phyloP scores from a whole-genome alignment of 2,888 invertebrate species.

The Capitulum mitella region DNA sequence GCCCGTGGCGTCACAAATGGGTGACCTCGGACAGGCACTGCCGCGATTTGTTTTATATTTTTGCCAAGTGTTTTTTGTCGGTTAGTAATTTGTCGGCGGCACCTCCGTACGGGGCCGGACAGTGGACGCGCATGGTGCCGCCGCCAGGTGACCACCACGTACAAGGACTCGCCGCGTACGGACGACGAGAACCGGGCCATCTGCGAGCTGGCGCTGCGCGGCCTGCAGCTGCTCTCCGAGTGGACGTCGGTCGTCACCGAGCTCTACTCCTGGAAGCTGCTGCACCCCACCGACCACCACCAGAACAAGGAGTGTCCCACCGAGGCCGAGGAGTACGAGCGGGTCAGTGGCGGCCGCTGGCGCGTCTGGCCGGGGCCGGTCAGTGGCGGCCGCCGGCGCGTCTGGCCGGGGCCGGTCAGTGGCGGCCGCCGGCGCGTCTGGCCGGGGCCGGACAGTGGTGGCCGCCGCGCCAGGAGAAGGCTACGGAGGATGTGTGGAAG shows the following conservation, averaged over 20 bases:
- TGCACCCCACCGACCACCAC: conserved; percentile 96
- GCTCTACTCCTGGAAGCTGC: conserved; percentile 93
- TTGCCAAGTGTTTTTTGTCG: no score
- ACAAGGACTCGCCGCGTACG: conserved; percentile 77
- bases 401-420: no score
- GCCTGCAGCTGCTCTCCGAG: conserved; percentile 84
- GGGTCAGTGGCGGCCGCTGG: conserved; percentile 51
- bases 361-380: neutral
- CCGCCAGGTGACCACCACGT: conserved; percentile 75
- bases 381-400: no score
- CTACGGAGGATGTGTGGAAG: no score
- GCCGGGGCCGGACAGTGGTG: no score
- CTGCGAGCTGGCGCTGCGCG: conserved; percentile 80
- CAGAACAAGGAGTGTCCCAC: conserved; percentile 89
- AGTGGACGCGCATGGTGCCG: neutral
- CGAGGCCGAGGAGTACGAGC: conserved; percentile 96
- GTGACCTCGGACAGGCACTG: no score
- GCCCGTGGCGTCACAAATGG: no score
- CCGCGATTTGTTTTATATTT: no score
- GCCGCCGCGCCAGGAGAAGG: no score
- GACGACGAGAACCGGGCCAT: conserved; percentile 87
- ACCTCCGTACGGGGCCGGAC: neutral
- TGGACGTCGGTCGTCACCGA: conserved; percentile 97
- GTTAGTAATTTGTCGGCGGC: no score
- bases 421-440: no score